Conservation (phyloP, 2,888 invertebrate species). For the Corythucha ciliata region DNA sequence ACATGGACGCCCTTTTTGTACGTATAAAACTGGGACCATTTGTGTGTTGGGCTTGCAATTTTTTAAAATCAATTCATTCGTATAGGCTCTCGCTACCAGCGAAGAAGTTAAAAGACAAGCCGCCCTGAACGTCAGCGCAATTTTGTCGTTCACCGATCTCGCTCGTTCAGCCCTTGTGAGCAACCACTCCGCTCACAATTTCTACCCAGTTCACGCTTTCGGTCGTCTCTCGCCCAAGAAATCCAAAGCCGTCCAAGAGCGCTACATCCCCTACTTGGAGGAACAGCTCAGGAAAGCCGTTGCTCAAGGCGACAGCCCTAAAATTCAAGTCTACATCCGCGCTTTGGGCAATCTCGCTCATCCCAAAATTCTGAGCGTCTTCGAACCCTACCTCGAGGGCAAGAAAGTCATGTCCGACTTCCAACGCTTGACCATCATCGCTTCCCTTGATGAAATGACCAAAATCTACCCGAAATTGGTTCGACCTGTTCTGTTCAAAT, state of each 20-base stretch:
- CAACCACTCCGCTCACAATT: slow-evolving; percentile 49
- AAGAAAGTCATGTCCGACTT: slow-evolving; percentile 41
- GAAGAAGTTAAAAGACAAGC: slow-evolving; percentile 47
- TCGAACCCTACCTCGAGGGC: slow-evolving; percentile 60
- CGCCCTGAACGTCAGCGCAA: slow-evolving; percentile 49
- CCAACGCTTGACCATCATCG: slow-evolving; percentile 55
- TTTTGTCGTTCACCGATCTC: slow-evolving; percentile 53
- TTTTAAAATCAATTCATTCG: not conserved
- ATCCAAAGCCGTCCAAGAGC: slow-evolving; percentile 45
- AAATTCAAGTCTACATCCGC: slow-evolving; percentile 52
- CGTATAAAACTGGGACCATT: not conserved
- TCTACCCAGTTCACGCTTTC: slow-evolving; percentile 56
- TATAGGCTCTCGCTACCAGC: slow-evolving; percentile 46
- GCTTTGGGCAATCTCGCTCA: slow-evolving; percentile 59
- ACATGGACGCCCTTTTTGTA: slow-evolving; percentile 52
- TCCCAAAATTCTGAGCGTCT: slow-evolving; percentile 50
- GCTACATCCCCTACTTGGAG: slow-evolving; percentile 51
- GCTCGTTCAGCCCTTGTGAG: slow-evolving; percentile 53
- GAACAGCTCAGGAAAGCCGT: slow-evolving; percentile 49
- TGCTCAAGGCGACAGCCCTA: slow-evolving; percentile 46
- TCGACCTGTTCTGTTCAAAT: slow-evolving; percentile 52
- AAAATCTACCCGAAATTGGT: slow-evolving; percentile 46
- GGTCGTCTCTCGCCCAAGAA: slow-evolving; percentile 50
- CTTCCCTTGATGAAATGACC: slow-evolving; percentile 48
- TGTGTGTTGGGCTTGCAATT: not conserved